A percentile compares a stretch with the other conserved stretches of the same genome.
These are phyloP conservation scores for Cremastobaeus sp. DNA, from an alignment of 2,888 invertebrate genomes.

Conservation along the genomic window DNA sequence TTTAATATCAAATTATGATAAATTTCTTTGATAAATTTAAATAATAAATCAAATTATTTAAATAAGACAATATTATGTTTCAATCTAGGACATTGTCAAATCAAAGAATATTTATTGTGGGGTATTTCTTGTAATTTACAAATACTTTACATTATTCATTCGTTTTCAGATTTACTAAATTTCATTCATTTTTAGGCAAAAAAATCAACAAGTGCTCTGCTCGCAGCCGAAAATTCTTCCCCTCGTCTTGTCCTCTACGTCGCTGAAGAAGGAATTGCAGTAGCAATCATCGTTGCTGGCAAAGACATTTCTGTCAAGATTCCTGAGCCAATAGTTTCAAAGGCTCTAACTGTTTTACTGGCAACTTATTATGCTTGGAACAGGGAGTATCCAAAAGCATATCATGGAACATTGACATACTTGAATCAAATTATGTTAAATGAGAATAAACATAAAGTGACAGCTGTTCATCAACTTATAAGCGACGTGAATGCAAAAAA, in stretches of 20 bases:
- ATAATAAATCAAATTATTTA: too few relatives aligned
- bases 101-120: too few relatives aligned
- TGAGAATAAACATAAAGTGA: background rate
- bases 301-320: conserved; percentile 15
- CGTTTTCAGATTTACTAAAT: background rate
- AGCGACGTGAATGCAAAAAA: too few relatives aligned
- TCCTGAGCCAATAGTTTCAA: conserved; percentile 6
- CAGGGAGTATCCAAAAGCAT: conserved; percentile 21
- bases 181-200: conserved; percentile 16
- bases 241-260: conserved; percentile 26
- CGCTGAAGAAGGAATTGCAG: conserved; percentile 7
- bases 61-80: too few relatives aligned
- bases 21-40: too few relatives aligned
- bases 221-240: conserved; percentile 9
- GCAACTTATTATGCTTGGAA: conserved; percentile 31
- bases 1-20: too few relatives aligned
- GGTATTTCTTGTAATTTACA: too few relatives aligned
- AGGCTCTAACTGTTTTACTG: conserved; percentile 12
- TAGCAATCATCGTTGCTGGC: conserved; percentile 27
- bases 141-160: too few relatives aligned
- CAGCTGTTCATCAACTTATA: too few relatives aligned
- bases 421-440: conserved; percentile 9
- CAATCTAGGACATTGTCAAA: too few relatives aligned
- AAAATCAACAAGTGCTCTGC: conserved; percentile 17
- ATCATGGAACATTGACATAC: conserved; percentile 13